phyloP scores from a whole-genome alignment of 2,113 vertebrate species.

The Etia nguti region DNA sequence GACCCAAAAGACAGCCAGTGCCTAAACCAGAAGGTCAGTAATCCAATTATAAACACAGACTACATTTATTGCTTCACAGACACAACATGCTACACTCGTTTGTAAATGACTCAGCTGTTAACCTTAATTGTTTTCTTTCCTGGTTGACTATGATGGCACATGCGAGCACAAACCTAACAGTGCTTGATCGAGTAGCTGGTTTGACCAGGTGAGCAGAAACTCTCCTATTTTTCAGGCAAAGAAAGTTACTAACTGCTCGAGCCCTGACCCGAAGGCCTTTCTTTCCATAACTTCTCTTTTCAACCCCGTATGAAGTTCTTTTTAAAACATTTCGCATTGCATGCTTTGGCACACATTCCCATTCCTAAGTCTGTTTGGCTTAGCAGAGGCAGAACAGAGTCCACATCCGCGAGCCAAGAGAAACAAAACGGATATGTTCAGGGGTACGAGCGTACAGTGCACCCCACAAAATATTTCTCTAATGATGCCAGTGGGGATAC shows the following conservation, averaged over 20 bases:
- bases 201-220: not conserved
- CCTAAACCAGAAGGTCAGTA: not conserved
- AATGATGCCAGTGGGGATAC: slow-evolving; percentile 65
- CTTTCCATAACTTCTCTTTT: slow-evolving; percentile 44
- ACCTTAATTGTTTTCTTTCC: not conserved
- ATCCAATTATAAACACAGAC: not conserved
- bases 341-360: slow-evolving; percentile 63
- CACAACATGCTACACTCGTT: not conserved
- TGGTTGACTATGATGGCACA: not conserved
- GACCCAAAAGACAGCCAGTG: not conserved
- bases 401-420: slow-evolving; percentile 61
- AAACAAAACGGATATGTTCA: slow-evolving; percentile 72
- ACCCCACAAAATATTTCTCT: slow-evolving; percentile 68
- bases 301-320: slow-evolving; percentile 46
- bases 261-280: not conserved
- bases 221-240: not conserved
- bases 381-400: slow-evolving; percentile 65
- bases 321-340: slow-evolving; percentile 58
- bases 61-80: not conserved
- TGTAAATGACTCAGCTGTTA: not conserved
- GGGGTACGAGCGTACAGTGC: slow-evolving; percentile 53
- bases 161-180: not conserved
- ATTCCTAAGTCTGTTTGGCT: slow-evolving; percentile 73
- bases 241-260: not conserved
- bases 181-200: not conserved